Evolutionary conservation across 2,797 vertebrate genomes (phyloP).

Genomic region (Pantherophis alleghaniensis): DNA sequence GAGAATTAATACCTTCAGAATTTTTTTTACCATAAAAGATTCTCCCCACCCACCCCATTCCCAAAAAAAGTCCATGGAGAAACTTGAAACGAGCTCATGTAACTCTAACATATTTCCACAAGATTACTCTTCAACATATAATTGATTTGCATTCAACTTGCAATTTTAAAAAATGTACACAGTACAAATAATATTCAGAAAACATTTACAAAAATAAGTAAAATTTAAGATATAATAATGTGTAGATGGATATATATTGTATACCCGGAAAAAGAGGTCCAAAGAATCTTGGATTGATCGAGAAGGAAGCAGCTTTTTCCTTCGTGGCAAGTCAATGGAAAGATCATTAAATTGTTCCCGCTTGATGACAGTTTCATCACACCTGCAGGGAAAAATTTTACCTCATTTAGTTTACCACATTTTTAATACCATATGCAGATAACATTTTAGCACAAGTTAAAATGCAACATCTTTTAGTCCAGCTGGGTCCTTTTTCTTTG

Average conservation of each 20-base stretch:
- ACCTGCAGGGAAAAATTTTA: constrained; percentile 67
- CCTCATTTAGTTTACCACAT: background rate
- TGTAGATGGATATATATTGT: constrained; percentile 7
- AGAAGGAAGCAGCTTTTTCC: constrained; percentile 88
- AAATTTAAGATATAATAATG: background rate
- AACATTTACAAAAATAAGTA: background rate
- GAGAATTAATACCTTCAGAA: background rate
- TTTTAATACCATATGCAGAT: background rate
- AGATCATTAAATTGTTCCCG: constrained; percentile 96
- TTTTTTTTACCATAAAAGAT: background rate
- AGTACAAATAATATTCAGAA: background rate
- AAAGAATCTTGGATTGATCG: constrained; percentile 96
- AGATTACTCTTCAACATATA: background rate
- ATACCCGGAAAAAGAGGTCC: constrained; percentile 95
- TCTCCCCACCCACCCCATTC: background rate
- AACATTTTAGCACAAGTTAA: background rate
- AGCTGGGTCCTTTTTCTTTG: background rate
- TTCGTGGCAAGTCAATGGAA: constrained; percentile 93
- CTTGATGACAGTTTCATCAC: constrained; percentile 92
- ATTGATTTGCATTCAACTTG: background rate
- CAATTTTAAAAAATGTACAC: background rate
- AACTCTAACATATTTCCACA: background rate
- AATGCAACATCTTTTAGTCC: background rate
- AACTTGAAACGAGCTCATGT: background rate
- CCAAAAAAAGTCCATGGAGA: background rate